These are phyloP conservation scores for Coelogynopora nodosa DNA, from an alignment of 2,888 invertebrate species.

Conservation along the genomic window DNA sequence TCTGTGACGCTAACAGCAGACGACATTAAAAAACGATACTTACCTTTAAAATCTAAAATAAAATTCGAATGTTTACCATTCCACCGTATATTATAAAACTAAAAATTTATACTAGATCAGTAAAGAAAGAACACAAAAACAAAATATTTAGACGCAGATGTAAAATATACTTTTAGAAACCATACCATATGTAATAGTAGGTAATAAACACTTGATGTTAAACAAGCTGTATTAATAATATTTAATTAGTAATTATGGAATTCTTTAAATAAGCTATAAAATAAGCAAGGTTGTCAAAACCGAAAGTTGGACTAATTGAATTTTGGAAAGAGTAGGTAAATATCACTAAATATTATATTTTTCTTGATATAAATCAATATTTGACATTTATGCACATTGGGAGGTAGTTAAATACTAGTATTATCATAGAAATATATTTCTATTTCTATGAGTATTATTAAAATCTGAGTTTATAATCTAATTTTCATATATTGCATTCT, in stretches of 20 bases:
- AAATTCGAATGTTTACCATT: neutral
- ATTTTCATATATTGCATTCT: neutral
- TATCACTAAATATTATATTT: neutral
- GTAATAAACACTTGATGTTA: neutral
- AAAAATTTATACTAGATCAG: neutral
- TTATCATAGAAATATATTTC: no score
- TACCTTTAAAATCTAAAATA: slow-evolving; percentile 8
- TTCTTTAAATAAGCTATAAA: neutral
- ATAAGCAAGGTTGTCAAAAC: neutral
- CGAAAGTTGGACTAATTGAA: neutral
- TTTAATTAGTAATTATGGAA: neutral
- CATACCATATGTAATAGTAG: neutral
- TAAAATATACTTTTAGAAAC: neutral
- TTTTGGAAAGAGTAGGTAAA: neutral
- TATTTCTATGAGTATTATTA: no score
- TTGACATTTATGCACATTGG: neutral
- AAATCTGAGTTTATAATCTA: neutral
- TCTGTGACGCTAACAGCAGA: slow-evolving; percentile 19
- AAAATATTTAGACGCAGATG: neutral
- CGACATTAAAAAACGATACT: slow-evolving; percentile 13
- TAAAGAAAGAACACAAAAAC: neutral
- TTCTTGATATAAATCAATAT: neutral
- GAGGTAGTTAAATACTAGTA: neutral
- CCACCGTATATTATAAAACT: neutral
- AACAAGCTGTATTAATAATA: neutral